Evolutionary conservation across 2,797 vertebrate species (phyloP), one percentile per base, ranked within the genome.

Genomic region (Buceros bicornis): DNA sequence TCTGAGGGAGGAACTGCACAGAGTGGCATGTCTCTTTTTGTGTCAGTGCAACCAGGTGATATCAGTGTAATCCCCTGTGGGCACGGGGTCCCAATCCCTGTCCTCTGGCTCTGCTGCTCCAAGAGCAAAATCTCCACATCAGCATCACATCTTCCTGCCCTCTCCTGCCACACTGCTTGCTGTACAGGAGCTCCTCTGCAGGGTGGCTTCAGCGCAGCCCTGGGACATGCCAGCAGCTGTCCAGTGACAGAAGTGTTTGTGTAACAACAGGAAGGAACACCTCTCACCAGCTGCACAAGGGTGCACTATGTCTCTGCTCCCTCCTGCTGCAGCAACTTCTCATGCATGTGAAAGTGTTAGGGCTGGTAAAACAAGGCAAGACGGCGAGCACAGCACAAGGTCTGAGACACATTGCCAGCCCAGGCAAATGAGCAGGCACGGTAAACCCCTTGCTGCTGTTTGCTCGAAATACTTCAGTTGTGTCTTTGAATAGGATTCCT

Each of bases 211-310:
- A 33, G 22, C 11, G 6, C 0, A 2, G 50, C 17, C 12, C 7
- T 0, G 2, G 31, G 28, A 11, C 64, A 50, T 0, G 1, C 19
- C 62, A 53, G 33, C 76, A 40, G 54, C 40, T 58, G 40, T 66
- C n/a, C 53, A 5, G 18, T 33, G 24, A 70, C 4, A 4, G 43
- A 43, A 19, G 17, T 60, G 53, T 66, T 70, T 12, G 21, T 19
- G 47, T 45, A 18, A 7, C 5, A 29, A 16, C 3, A 1, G 1
- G 1, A 11, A 18, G 1, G 1, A 66, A 22, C n/a, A 47, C 22
- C 35, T 31, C 35, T 48, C 62, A 31, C 11, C 24, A 26, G 29
- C 33, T 31, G 45, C 83, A 60, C 8, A 12, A 8, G 50, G 11
- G 8, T 57, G 26, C 22, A 2, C 43, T 43, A 0, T 22, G 15